These are phyloP conservation scores for Synaphobranchus kaupii DNA, from an alignment of 2,797 vertebrate species.

Conservation along the genomic window DNA sequence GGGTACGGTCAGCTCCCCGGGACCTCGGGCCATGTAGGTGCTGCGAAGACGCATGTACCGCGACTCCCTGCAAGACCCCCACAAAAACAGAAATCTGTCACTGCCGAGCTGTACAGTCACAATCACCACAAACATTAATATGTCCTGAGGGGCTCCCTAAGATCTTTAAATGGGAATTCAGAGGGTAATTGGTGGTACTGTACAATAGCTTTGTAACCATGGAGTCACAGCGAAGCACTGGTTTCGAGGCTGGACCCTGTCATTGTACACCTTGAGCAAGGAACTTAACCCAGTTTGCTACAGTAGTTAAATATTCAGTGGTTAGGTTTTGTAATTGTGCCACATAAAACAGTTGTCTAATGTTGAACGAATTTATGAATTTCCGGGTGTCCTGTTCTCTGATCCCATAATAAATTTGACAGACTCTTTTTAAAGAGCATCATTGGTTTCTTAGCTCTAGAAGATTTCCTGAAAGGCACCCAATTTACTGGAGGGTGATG, in stretches of 20 bases:
- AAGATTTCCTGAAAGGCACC: neutral
- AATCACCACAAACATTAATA: neutral
- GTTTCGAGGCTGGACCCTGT: neutral
- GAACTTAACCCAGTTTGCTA: neutral
- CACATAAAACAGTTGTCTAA: neutral
- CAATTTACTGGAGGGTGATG: neutral
- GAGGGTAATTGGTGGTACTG: neutral
- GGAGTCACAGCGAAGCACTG: neutral
- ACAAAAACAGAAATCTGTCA: neutral
- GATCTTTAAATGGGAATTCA: neutral
- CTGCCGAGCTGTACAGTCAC: neutral
- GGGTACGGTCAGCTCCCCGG: conserved; percentile 60
- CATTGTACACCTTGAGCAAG: neutral
- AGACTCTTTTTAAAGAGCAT: neutral
- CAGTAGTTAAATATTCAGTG: neutral
- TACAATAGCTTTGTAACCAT: neutral
- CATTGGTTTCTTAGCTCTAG: neutral
- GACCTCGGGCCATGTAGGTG: conserved; percentile 58
- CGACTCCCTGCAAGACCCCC: conserved; percentile 59
- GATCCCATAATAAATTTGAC: neutral
- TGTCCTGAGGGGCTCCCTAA: neutral
- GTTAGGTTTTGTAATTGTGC: neutral
- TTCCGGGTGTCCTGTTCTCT: neutral
- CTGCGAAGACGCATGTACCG: conserved; percentile 67
- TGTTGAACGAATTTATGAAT: neutral